A percentile compares a stretch with the other conserved stretches of the same genome.
phyloP scores from a whole-genome alignment of 1,140 invertebrate species.

The Galleria mellonella region DNA sequence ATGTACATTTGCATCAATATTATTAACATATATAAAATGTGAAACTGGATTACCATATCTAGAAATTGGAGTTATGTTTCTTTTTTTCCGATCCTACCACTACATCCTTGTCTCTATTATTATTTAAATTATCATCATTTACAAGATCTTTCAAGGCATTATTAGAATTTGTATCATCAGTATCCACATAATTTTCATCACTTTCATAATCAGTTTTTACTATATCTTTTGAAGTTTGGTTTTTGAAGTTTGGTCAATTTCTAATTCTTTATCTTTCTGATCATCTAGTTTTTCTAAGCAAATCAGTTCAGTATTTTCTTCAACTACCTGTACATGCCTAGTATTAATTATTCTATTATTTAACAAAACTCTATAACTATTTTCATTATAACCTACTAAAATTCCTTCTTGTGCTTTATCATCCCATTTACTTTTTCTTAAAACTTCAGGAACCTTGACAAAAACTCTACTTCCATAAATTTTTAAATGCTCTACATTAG shows the following conservation, averaged over 20 bases:
- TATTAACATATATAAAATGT: conserved; percentile 41
- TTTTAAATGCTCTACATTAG: conserved; percentile 38
- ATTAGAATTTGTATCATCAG: conserved; percentile 14
- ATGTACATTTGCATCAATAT: conserved; percentile 36
- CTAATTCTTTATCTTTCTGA: too few relatives aligned
- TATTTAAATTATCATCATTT: conserved; percentile 16
- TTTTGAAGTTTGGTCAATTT: too few relatives aligned
- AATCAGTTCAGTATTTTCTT: conserved; percentile 26
- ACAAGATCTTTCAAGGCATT: conserved; percentile 7
- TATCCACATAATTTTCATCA: too few relatives aligned
- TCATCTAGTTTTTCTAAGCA: conserved; percentile 27
- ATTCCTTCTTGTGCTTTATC: conserved; percentile 30
- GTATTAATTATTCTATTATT: conserved; percentile 27
- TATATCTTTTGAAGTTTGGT: too few relatives aligned
- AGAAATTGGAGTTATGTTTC: conserved; percentile 19
- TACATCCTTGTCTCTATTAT: conserved; percentile 10
- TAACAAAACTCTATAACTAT: conserved; percentile 23
- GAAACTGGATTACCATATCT: conserved; percentile 6
- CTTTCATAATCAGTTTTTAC: too few relatives aligned
- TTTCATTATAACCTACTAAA: conserved; percentile 26
- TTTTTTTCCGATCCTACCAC: conserved; percentile 9
- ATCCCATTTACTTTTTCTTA: conserved; percentile 42
- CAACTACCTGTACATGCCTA: conserved; percentile 28
- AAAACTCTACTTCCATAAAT: conserved; percentile 36
- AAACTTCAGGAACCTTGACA: conserved; percentile 33